These are phyloP conservation scores for Protosalanx chinensis DNA, from an alignment of 2,797 vertebrate species.

Conservation along the genomic window DNA sequence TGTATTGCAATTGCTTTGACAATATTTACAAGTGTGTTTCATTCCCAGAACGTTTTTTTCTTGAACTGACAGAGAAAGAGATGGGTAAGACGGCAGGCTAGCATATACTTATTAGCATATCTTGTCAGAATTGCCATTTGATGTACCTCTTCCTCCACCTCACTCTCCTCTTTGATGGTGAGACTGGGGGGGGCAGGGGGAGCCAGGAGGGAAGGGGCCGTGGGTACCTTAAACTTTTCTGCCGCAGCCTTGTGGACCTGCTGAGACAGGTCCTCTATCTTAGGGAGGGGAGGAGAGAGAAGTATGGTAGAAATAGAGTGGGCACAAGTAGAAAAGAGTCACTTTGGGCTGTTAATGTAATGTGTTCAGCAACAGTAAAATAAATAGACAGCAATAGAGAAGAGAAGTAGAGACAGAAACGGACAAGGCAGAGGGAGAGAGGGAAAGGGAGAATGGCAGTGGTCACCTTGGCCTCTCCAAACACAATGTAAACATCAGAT, in stretches of 20 bases:
- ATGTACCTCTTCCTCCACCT: constrained; percentile 87
- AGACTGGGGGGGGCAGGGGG: constrained; percentile 81
- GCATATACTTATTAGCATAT: neutral
- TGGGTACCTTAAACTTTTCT: constrained; percentile 96
- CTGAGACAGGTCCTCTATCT: constrained; percentile 98
- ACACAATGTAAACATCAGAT: constrained; percentile 97
- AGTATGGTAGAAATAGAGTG: neutral
- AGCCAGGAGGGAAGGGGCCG: constrained; percentile 81
- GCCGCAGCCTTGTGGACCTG: constrained; percentile 96
- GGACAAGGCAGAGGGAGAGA: neutral
- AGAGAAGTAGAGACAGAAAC: neutral
- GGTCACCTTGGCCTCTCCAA: constrained; percentile 90
- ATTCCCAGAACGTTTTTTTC: too few species aligned
- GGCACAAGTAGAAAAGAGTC: neutral
- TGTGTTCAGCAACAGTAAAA: neutral
- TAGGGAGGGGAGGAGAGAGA: neutral
- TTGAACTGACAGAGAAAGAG: neutral
- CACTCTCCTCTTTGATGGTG: constrained; percentile 86
- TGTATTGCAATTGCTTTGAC: too few species aligned
- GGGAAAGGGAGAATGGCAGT: neutral
- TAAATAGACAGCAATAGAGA: neutral
- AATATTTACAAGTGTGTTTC: too few species aligned
- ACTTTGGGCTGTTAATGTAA: neutral
- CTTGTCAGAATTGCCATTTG: neutral
- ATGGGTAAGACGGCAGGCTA: neutral